Evolutionary conservation across 1,140 invertebrate species (phyloP), one percentile per base, ranked within the genome.

Genomic region (Drosophila obscura): DNA sequence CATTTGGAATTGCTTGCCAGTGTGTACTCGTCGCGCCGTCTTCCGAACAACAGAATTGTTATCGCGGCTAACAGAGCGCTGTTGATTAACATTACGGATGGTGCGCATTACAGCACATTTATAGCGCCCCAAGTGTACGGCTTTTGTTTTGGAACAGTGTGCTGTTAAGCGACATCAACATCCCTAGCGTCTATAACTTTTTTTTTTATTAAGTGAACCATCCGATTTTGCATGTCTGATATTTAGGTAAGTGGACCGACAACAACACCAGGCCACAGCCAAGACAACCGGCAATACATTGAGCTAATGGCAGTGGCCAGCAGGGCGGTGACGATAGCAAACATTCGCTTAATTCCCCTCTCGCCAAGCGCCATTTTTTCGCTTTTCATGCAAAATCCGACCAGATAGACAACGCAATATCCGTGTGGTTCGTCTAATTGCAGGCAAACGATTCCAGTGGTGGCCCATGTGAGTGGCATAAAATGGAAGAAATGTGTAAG

Each of bases 291-390:
- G 35, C 11, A 39, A 39, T 39, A 13, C 11, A 39, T 13, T 39
- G 35, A 39, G 35, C 35, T 39, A 13, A 39, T 39, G 35, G 28
- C 2, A 16, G 26, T 35, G 41, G 50, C 41, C 35, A 35, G 26
- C 50, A 53, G 35, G 41, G 28, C 39, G 41, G 57, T 46, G 43
- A 50, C 39, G 61, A 55, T 53, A 67, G 50, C 55, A 75, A 73
- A 64, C 57, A 59, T 61, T 31, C 39, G 53, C 22, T 31, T 41
- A 49, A 45, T 67, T 60, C 48, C 59, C 45, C 59, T 58, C 57
- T 66, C 64, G 15, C 24, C 68, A 68, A 84, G 81, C 81, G 81
- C 81, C 81, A 85, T 85, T 87, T 85, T 80, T 78, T 77, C 46
- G 59, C 31, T 71, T 48, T 69, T 9, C 26, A 11, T 8, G 28